Conservation (phyloP, 2,888 invertebrate genomes). For the Choristoneura rosaceana region DNA sequence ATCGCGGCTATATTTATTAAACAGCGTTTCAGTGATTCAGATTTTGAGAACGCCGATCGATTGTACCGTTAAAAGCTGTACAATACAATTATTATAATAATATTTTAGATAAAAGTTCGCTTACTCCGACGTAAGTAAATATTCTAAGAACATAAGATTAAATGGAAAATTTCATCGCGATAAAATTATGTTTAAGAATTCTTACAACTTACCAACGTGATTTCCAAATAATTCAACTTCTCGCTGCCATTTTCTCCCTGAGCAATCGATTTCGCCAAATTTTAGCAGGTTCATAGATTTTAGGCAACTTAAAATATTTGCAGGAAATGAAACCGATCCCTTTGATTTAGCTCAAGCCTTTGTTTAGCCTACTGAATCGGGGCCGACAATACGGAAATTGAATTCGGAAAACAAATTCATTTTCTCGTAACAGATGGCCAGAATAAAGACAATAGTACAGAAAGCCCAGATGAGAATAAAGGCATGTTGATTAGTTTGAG, state of each 20-base stretch:
- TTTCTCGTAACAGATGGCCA: constrained; percentile 49
- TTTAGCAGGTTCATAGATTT: constrained; percentile 29
- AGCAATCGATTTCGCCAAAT: background rate
- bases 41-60: constrained; percentile 18
- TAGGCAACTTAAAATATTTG: constrained; percentile 44
- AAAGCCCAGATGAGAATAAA: constrained; percentile 36
- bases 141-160: no score
- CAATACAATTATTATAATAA: background rate
- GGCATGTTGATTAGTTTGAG: constrained; percentile 41
- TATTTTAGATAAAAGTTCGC: background rate
- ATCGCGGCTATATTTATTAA: constrained; percentile 81
- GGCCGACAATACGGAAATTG: constrained; percentile 47
- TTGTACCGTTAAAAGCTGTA: constrained; percentile 2
- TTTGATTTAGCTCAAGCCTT: constrained; percentile 48
- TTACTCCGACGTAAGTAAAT: no score
- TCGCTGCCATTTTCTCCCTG: background rate
- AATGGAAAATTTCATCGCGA: background rate
- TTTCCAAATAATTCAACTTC: background rate
- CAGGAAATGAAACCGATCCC: constrained; percentile 48
- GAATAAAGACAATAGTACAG: constrained; percentile 46
- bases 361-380: constrained; percentile 48
- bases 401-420: constrained; percentile 51
- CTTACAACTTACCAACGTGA: background rate
- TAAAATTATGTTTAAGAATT: background rate
- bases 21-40: constrained; percentile 57